Evolutionary conservation across 2,888 invertebrate genomes (phyloP).

Genomic region (Candidula unifasciata): DNA sequence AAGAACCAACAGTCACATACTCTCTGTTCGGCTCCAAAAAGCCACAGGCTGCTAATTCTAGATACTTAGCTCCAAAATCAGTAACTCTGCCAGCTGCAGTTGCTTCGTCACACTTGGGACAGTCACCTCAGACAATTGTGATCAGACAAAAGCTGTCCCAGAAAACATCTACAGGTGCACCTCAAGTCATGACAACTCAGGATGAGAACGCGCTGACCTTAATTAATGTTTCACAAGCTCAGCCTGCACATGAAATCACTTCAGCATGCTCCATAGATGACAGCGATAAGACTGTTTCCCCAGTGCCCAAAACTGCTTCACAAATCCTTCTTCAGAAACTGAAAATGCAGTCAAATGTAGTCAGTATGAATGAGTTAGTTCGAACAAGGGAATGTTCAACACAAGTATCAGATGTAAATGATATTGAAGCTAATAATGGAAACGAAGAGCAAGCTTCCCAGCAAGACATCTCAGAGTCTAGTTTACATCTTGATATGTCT

Average conservation of each 20-base stretch:
- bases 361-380: background rate
- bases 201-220: background rate
- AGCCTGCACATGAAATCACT: background rate
- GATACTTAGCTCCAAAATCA: background rate
- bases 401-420: background rate
- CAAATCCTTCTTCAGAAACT: conserved; percentile 35
- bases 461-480: background rate
- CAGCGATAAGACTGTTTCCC: background rate
- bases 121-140: conserved; percentile 21
- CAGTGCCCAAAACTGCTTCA: conserved; percentile 35
- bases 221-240: conserved; percentile 25
- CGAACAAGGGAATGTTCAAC: background rate
- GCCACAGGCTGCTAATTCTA: background rate
- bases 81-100: background rate
- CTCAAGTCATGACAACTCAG: background rate
- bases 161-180: background rate
- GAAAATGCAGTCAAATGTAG: conserved; percentile 21
- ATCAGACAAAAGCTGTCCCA: conserved; percentile 3
- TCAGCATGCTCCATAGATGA: background rate
- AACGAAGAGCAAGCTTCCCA: background rate
- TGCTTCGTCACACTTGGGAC: background rate
- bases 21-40: conserved; percentile 27
- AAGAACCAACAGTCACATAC: conserved; percentile 24
- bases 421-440: background rate
- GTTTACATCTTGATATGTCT: background rate